Evolutionary conservation across 2,888 invertebrate species (phyloP), one percentile per base, ranked within the genome.

Genomic region (Mythimna impura): DNA sequence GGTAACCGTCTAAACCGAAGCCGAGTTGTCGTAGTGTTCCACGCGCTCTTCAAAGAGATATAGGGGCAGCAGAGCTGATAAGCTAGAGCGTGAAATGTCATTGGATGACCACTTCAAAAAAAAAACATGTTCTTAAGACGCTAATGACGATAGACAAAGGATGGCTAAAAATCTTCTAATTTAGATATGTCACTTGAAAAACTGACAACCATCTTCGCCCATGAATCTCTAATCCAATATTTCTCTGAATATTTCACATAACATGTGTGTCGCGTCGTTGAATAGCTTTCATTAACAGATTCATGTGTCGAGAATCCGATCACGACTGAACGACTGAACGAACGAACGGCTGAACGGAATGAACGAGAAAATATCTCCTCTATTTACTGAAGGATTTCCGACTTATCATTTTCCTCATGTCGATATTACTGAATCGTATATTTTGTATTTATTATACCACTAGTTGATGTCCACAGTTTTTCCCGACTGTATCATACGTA

Each of bases 251-350:
- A 65, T 36, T 58, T 52, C 69, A 71, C 63, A 71, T 58, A 8
- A 65, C 22, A 74, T n/a, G 52, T 65, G 25, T 61, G 47, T 17
- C 62, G 57, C n/a, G 12, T 36, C 63, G 70, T 66, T 58, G 65
- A 82, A 81, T 81, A 78, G 70, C 58, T 71, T 73, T 81, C 80
- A 78, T 78, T 81, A 82, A 58, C 62, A 55, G 67, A 71, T 73
- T 70, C 73, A 66, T 81, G 63, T 77, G 47, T 67, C 67, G 58
- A 67, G 62, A 82, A 73, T 81, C 79, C 50, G 79, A 78, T 78
- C 70, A 73, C 73, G 67, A 74, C 22, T 71, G 71, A 78, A 66
- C 43, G 78, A 40, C 34, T 76, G 62, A 30, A 72, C 52, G 78
- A 78, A 47, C 65, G 79, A 80, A 66, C 71, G 63, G 79, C 54